A percentile compares a stretch with the other conserved stretches of the same genome.
phyloP scores from a whole-genome alignment of 2,888 invertebrate species.

The Ennomos erosarius region DNA sequence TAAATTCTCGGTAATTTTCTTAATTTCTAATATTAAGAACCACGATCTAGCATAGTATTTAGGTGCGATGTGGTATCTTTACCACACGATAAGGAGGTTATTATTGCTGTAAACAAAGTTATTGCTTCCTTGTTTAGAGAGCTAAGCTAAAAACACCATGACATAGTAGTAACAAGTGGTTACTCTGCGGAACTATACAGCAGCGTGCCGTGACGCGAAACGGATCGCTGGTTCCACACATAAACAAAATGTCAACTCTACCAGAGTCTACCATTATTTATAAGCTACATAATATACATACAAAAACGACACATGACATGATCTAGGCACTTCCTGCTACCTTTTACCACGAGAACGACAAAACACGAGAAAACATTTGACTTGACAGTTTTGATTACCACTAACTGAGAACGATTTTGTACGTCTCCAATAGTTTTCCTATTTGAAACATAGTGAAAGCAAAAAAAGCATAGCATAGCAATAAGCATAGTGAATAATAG shows the following conservation, averaged over 20 bases:
- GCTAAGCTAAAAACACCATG: conserved; percentile 13
- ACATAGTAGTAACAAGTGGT: conserved; percentile 25
- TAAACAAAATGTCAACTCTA: conserved; percentile 44
- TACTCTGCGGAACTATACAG: conserved; percentile 45
- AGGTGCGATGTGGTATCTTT: background rate
- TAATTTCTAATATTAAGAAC: background rate
- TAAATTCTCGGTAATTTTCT: no score
- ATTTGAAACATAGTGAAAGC: no score
- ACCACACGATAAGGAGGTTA: background rate
- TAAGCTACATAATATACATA: no score
- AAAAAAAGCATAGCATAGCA: no score
- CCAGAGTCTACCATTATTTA: background rate
- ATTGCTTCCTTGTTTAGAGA: conserved; percentile 9
- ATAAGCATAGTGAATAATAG: no score
- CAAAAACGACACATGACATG: no score
- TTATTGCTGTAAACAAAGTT: conserved; percentile 9
- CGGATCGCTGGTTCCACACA: conserved; percentile 51
- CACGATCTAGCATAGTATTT: background rate
- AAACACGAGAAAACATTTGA: no score
- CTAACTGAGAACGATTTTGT: no score
- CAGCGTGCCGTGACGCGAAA: conserved; percentile 56
- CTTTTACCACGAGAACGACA: no score
- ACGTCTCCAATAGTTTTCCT: no score
- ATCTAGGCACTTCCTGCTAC: no score
- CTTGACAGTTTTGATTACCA: no score